Evolutionary conservation across 2,888 invertebrate genomes (phyloP), one percentile per base, ranked within the genome.

Genomic region (Erebia palarica): DNA sequence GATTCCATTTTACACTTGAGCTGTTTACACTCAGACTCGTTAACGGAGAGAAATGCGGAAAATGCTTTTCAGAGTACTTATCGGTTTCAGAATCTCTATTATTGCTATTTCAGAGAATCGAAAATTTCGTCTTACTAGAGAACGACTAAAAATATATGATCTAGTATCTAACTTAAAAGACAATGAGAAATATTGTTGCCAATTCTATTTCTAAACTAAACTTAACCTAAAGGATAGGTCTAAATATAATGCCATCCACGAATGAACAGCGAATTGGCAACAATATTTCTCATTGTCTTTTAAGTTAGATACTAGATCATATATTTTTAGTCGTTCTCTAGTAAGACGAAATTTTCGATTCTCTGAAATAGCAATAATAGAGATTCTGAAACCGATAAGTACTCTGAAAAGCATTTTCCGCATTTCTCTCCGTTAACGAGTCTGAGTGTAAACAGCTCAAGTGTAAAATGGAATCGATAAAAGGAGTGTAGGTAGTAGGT

Each of bases 401-500:
- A 21, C 49, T 49, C 49, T 63, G 47, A 21, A 42, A 49, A 66
- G 36, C 47, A 68, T 64, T 67, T 71, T 68, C 67, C 71, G 67
- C 71, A 49, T 68, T 71, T 68, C 63, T 70, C 42, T 60, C 18
- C 11, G 11, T 59, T 67, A 70, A 70, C 60, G 55, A 60, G 18
- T 65, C 61, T 18, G 36, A 70, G 63, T 60, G 63, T 64, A 59
- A 70, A 36, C 55, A 64, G 21, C 59, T 73, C 44, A 60, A 68
- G 61, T 71, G 69, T 68, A 49, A 44, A 57, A 27, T n/a, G 49
- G 57, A 73, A 74, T 71, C 47, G 73, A 75, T 73, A 66, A 66
- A 68, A 71, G 16, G n/a, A n/a, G n/a, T n/a, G n/a, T n/a, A n/a
- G n/a, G n/a, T n/a, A n/a, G n/a, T n/a, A n/a, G n/a, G n/a, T n/a